Percentiles rank a stretch among this genome's conserved stretches.
Conservation (phyloP, 2,797 vertebrate species). For the Sandelia bainsii region DNA sequence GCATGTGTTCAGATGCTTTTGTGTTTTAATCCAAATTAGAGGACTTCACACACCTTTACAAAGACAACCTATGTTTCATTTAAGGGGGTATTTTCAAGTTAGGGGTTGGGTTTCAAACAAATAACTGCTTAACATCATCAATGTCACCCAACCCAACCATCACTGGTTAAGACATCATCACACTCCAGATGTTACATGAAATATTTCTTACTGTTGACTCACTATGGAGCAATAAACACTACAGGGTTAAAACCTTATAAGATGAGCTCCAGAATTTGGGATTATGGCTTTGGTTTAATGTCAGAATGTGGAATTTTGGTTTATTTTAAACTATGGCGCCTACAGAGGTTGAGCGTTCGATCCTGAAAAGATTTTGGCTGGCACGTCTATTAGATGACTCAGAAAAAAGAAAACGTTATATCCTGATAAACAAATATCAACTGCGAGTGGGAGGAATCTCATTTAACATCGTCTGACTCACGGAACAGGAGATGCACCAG, state of each 20-base stretch:
- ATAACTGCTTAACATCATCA: no score
- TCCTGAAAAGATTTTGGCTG: not conserved
- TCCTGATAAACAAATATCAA: conserved; percentile 43
- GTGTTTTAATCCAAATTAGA: not conserved
- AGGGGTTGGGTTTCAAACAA: no score
- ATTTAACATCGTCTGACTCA: conserved; percentile 43
- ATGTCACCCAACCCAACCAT: no score
- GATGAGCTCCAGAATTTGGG: not conserved
- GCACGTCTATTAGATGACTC: conserved; percentile 12
- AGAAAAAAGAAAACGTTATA: conserved; percentile 34
- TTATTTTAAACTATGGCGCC: not conserved
- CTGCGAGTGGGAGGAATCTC: conserved; percentile 41
- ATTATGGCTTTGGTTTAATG: no score
- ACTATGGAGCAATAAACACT: no score
- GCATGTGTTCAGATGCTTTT: not conserved
- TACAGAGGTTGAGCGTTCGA: not conserved
- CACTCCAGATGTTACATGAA: no score
- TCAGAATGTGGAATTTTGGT: not conserved
- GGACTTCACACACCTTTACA: not conserved
- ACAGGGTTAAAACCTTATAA: not conserved
- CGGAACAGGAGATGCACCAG: conserved; percentile 12
- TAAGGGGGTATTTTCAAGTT: not conserved
- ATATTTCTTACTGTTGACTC: no score
- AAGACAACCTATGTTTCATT: not conserved
- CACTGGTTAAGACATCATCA: not conserved